phyloP scores from a whole-genome alignment of 2,797 vertebrate species.

The Cercopithecus mitis region DNA sequence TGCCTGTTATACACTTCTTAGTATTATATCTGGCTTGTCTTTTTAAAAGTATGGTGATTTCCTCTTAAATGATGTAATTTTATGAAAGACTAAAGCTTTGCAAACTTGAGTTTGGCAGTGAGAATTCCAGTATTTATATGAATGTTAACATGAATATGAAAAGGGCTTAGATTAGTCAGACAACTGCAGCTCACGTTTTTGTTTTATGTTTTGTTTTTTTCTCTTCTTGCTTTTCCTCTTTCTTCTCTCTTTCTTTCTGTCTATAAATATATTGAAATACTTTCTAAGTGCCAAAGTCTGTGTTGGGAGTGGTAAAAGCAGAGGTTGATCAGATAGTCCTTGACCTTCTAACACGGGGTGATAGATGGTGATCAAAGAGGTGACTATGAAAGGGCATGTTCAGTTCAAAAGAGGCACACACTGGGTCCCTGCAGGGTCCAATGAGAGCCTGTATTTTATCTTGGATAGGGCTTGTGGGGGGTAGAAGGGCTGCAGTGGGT shows the following conservation, averaged over 20 bases:
- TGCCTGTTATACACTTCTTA: conserved; percentile 40
- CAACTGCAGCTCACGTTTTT: neutral
- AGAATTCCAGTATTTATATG: conserved; percentile 63
- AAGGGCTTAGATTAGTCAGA: neutral
- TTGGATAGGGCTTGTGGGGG: rapidly evolving
- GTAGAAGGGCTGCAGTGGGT: neutral
- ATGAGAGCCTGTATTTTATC: neutral
- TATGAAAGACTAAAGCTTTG: conserved; percentile 57
- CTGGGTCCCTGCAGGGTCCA: neutral
- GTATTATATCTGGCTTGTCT: conserved; percentile 59
- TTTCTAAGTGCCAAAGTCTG: neutral
- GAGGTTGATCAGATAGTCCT: neutral
- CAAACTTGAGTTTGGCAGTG: conserved; percentile 53
- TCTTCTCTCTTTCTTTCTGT: neutral
- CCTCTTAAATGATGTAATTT: conserved; percentile 56
- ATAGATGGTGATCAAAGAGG: neutral
- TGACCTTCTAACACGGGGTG: neutral
- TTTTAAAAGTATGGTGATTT: conserved; percentile 62
- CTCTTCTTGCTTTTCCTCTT: neutral
- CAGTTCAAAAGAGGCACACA: rapidly evolving
- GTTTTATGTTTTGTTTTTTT: neutral
- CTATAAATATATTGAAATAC: neutral
- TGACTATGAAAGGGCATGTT: neutral
- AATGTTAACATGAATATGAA: conserved; percentile 61
- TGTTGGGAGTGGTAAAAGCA: neutral